A percentile compares a stretch with the other conserved stretches of the same genome.
phyloP scores from a whole-genome alignment of 1,140 invertebrate genomes.

The Drosophila erecta region DNA sequence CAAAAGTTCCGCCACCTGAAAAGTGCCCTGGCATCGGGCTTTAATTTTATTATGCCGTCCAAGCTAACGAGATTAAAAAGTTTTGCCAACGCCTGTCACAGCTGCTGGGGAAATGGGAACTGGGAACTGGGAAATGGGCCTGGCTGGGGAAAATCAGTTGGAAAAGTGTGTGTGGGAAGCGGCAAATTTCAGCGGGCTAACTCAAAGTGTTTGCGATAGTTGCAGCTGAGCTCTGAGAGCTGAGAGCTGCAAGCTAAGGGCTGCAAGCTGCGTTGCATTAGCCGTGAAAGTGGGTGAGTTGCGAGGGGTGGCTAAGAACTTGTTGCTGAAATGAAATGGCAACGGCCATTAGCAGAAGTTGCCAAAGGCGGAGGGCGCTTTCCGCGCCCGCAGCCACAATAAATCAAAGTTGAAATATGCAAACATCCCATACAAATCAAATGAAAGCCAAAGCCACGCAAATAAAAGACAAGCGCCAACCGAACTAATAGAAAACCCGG shows the following conservation, averaged over 20 bases:
- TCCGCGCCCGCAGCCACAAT: constrained; percentile 42
- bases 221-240: constrained; percentile 43
- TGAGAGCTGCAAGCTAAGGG: constrained; percentile 34
- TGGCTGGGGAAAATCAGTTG: not conserved
- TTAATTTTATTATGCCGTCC: constrained; percentile 79
- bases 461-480: constrained; percentile 48
- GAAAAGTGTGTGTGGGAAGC: not conserved
- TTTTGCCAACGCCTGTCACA: constrained; percentile 69
- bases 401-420: constrained; percentile 72
- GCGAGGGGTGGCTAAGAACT: constrained; percentile 40
- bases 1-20: constrained; percentile 58
- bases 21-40: constrained; percentile 49
- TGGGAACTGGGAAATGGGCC: not conserved
- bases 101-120: constrained; percentile 8
- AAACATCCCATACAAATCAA: constrained; percentile 75
- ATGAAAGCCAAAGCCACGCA: constrained; percentile 62
- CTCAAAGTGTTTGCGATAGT: constrained; percentile 67
- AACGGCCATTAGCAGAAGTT: constrained; percentile 47
- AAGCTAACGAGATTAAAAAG: constrained; percentile 79
- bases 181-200: constrained; percentile 13
- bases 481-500: constrained; percentile 55
- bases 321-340: constrained; percentile 72
- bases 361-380: constrained; percentile 10
- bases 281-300: not conserved
- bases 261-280: constrained; percentile 52